Conservation (phyloP, 2,113 vertebrate species). For the Grammomys surdaster region DNA sequence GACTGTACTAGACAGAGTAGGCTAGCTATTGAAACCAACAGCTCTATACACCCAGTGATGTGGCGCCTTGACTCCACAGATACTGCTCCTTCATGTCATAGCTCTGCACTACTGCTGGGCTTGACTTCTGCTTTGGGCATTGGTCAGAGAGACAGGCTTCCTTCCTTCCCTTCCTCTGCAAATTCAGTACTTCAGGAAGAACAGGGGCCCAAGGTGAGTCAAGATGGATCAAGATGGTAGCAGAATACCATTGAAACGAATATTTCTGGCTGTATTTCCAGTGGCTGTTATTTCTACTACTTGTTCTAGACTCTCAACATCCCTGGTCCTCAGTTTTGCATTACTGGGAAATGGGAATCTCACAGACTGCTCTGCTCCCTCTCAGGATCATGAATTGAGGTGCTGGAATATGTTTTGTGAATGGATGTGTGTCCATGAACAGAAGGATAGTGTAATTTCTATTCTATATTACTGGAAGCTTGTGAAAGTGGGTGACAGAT, state of each 20-base stretch:
- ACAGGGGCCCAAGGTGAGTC: fast-evolving
- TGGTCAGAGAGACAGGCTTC: neutral
- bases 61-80: fast-evolving
- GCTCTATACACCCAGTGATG: fast-evolving
- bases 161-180: neutral
- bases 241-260: neutral
- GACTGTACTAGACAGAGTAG: neutral
- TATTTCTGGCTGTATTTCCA: neutral
- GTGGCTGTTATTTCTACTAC: neutral
- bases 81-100: fast-evolving
- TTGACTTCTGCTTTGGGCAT: neutral
- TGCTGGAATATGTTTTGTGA: neutral
- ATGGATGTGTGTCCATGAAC: fast-evolving
- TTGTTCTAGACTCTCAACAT: neutral
- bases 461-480: neutral
- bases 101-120: neutral
- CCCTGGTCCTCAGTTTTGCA: neutral
- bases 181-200: neutral
- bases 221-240: fast-evolving
- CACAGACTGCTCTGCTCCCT: neutral
- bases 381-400: neutral
- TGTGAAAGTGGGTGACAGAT: neutral
- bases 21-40: neutral
- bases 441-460: neutral
- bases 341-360: neutral